phyloP scores from a whole-genome alignment of 2,113 vertebrate genomes.

The Pseudopipra pipra region DNA sequence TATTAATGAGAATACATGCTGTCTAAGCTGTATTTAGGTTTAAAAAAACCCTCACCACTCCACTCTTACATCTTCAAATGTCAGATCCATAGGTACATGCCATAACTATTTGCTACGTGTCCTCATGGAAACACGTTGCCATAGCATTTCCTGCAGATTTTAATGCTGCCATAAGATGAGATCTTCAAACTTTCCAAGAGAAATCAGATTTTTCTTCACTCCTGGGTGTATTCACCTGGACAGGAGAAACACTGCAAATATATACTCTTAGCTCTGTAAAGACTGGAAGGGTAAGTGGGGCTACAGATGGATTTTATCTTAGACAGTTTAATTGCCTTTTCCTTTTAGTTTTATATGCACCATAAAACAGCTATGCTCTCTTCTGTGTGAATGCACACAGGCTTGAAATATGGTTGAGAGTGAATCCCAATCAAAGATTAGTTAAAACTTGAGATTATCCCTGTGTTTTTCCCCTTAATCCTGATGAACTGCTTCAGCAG shows the following conservation, averaged over 20 bases:
- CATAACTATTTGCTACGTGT: constrained; percentile 3
- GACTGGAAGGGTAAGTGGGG: background rate
- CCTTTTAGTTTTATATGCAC: background rate
- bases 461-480: constrained; percentile 25
- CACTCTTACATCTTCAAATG: background rate
- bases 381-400: background rate
- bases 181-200: background rate
- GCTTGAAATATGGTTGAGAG: background rate
- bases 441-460: constrained; percentile 30
- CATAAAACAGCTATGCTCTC: background rate
- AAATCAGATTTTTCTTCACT: background rate
- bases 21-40: background rate
- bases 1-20: constrained; percentile 20
- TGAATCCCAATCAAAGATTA: constrained; percentile 4
- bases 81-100: constrained; percentile 39
- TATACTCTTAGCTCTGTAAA: background rate
- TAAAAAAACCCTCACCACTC: background rate
- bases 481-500: constrained; percentile 29
- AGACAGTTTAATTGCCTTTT: constrained; percentile 31
- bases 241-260: background rate
- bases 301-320: constrained; percentile 13
- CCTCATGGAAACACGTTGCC: constrained; percentile 68
- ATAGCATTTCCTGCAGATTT: constrained; percentile 61
- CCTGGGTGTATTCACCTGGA: background rate
- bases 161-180: constrained; percentile 30